Base-by-base conservation (phyloP, 2,888 invertebrate genomes). In the Chalcis sispes region DNA sequence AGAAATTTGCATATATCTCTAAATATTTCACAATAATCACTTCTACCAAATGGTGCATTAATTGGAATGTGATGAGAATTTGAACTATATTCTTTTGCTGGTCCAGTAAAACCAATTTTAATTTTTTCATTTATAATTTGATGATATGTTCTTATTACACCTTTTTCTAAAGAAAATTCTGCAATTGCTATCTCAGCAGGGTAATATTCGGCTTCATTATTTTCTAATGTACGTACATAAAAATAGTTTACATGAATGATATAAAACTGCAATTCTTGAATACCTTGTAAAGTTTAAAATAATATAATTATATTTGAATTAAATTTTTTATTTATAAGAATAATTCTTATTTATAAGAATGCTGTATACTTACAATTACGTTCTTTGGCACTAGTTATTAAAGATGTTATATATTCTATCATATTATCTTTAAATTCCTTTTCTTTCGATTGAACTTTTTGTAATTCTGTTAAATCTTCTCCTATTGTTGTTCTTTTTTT, bases 141-240 rank as follows among this genome's bases (percentile, higher is more conserved):
- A 56, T 90, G 89, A 52, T 83, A 85, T 2, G 82, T 50, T 2
- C 83, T 79, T 8, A 77, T 81, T 0, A 90, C 82, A 0, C 92
- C 92, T 1, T 89, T 80, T 54, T 87, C 80, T 0, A 92, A 77
- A 0, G 90, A 89, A 80, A 89, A 92, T 78, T 90, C 86, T 15
- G 87, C 86, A 0, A 92, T 79, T 0, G 90, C 89, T 46, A 92
- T 87, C 83, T 92, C 92, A 0, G 91, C 91, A 0, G 92, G 92
- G 23, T 89, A 85, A 80, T 89, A 91, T 18, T 81, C 80, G n/a
- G 71, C 48, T 7, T 56, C 27, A 3, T 77, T 79, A 0, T 83
- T 74, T 1, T 69, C 79, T 7, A 70, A 20, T 52, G 72, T 76
- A 61, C 83, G 83, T 20, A 72, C 78, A 56, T 85, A 89, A 72